Evolutionary conservation across 2,113 vertebrate genomes (phyloP).

Genomic region (Chaenogobius annularis): DNA sequence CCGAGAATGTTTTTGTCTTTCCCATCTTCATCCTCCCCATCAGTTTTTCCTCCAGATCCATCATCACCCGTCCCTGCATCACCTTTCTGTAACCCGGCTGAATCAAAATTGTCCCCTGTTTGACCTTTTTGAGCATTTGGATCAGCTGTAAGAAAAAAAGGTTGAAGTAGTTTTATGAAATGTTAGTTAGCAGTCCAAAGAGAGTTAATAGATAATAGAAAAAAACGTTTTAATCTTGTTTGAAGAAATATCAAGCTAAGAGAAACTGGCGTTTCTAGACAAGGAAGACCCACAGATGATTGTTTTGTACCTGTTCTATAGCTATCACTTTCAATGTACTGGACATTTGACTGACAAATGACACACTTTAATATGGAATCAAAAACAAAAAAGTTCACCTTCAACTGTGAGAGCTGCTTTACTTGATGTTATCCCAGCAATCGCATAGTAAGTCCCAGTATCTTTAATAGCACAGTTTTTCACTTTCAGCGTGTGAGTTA

Average conservation of each 20-base stretch:
- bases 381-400: slow-evolving; percentile 58
- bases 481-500: slow-evolving; percentile 80
- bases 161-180: neutral
- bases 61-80: slow-evolving; percentile 15
- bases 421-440: slow-evolving; percentile 75
- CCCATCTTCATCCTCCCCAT: slow-evolving; percentile 16
- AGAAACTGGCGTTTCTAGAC: too few species aligned
- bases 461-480: slow-evolving; percentile 72
- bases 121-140: slow-evolving; percentile 35
- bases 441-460: slow-evolving; percentile 78
- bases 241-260: too few species aligned
- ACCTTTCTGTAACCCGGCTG: slow-evolving; percentile 41
- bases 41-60: slow-evolving; percentile 9
- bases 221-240: too few species aligned
- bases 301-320: too few species aligned
- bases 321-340: too few species aligned
- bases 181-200: neutral
- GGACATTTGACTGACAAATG: too few species aligned
- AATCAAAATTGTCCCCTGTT: slow-evolving; percentile 22
- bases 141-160: slow-evolving; percentile 47
- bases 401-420: slow-evolving; percentile 83
- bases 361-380: too few species aligned
- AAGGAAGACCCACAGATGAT: too few species aligned
- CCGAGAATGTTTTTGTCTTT: slow-evolving; percentile 27
- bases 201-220: too few species aligned